Evolutionary conservation across 2,113 vertebrate species (phyloP).

Genomic region (Mionectes macconnelli): DNA sequence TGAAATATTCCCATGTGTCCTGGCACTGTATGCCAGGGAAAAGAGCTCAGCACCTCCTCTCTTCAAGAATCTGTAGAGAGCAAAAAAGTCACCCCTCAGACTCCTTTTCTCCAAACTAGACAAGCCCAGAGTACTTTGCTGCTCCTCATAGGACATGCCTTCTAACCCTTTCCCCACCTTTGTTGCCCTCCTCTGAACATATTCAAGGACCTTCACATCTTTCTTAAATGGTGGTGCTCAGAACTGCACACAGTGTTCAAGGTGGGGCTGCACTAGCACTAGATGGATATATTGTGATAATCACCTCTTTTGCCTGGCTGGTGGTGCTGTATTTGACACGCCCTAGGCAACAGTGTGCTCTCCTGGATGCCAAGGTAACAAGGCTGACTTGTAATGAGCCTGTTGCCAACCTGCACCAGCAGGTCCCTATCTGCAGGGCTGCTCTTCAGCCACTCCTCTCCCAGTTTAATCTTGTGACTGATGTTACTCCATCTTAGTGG

Average conservation of each 20-base stretch:
- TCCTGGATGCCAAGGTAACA: background rate
- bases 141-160: rapidly evolving
- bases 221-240: background rate
- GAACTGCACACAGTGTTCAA: background rate
- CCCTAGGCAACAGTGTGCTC: background rate
- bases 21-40: background rate
- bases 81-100: background rate
- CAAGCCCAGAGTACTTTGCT: background rate
- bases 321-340: background rate
- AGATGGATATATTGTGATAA: background rate
- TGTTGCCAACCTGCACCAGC: background rate
- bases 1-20: background rate
- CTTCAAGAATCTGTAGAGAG: background rate
- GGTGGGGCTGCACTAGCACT: rapidly evolving
- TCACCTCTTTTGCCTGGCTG: background rate
- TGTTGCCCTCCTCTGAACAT: background rate
- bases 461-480: rapidly evolving
- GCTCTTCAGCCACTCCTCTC: background rate
- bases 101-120: background rate
- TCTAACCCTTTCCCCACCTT: background rate
- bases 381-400: background rate
- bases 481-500: background rate
- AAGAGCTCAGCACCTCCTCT: background rate
- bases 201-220: background rate
- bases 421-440: background rate